phyloP scores from a whole-genome alignment of 2,797 vertebrate species.

The Acropternis orthonyx region DNA sequence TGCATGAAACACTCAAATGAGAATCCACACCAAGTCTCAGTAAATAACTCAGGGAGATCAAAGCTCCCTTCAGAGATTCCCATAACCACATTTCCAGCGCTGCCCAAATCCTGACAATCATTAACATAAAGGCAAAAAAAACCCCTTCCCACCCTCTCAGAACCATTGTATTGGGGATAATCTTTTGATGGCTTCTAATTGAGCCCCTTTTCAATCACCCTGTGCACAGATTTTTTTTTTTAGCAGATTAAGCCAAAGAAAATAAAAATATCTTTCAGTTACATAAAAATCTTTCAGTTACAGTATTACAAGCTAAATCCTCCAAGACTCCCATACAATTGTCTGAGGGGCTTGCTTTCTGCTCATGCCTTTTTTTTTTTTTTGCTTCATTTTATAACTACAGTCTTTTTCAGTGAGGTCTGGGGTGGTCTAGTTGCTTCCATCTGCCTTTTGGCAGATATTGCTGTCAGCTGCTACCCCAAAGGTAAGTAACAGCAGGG shows the following conservation, averaged over 20 bases:
- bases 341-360: background rate
- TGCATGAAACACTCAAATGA: background rate
- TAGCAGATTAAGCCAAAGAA: background rate
- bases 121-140: background rate
- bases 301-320: background rate
- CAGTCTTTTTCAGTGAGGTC: background rate
- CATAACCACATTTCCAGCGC: background rate
- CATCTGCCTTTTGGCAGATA: background rate
- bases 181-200: slow-evolving; percentile 1
- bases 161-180: slow-evolving; percentile 8
- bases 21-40: background rate
- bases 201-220: slow-evolving; percentile 28
- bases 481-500: background rate
- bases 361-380: background rate
- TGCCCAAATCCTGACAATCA: background rate
- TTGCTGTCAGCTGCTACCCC: background rate
- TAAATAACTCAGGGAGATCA: background rate
- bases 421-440: background rate
- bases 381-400: background rate
- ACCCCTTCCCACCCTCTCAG: background rate
- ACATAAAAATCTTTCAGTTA: background rate
- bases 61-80: background rate
- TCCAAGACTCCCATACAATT: background rate
- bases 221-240: background rate
- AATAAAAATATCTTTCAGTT: background rate